These are phyloP conservation scores for Lordiphosa mommai DNA, from an alignment of 1,140 invertebrate genomes.

Conservation along the genomic window DNA sequence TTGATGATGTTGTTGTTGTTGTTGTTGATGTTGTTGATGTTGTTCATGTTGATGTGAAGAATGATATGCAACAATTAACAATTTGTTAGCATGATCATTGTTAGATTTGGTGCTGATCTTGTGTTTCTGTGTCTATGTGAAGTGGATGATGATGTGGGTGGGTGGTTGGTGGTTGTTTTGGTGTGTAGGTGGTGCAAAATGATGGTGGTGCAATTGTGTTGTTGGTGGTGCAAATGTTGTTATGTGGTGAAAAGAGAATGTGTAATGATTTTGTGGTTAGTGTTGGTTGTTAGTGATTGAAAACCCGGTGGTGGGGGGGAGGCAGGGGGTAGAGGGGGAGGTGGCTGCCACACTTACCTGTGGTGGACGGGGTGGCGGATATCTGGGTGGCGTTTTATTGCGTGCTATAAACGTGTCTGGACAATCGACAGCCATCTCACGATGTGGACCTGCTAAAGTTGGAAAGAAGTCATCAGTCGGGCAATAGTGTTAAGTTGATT, in stretches of 20 bases:
- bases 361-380: conserved; percentile 88
- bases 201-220: conserved; percentile 4
- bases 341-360: conserved; percentile 53
- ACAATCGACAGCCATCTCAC: conserved; percentile 99
- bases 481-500: not conserved
- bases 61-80: conserved; percentile 79
- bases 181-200: conserved; percentile 15
- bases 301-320: not conserved
- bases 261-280: conserved; percentile 19
- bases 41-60: conserved; percentile 75
- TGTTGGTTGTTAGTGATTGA: conserved; percentile 1
- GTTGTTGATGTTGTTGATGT: conserved; percentile 50
- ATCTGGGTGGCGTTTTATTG: conserved; percentile 95
- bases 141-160: conserved; percentile 26
- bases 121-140: conserved; percentile 36
- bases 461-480: not conserved
- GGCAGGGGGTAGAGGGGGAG: not conserved
- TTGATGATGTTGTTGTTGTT: conserved; percentile 14
- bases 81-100: conserved; percentile 71
- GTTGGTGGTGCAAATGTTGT: too few relatives aligned
- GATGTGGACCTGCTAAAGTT: conserved; percentile 85
- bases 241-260: conserved; percentile 49
- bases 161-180: conserved; percentile 20
- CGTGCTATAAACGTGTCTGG: conserved; percentile 95
- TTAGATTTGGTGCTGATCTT: conserved; percentile 59